These are phyloP conservation scores for Apostichopus californicus DNA, from an alignment of 35 echinoderm and acorn worm genomes.

Conservation along the genomic window DNA sequence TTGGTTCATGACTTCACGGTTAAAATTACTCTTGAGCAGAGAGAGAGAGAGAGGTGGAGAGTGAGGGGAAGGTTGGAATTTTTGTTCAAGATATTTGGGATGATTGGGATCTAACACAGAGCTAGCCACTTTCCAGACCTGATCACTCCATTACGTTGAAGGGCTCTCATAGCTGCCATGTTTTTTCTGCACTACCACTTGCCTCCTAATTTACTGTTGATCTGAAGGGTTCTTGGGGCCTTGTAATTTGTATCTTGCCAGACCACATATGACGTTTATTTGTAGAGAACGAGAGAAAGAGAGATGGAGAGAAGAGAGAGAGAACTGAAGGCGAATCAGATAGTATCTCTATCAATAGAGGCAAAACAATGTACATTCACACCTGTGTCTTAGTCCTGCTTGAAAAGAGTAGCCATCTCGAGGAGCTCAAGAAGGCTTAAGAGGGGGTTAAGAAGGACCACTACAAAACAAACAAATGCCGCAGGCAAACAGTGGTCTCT, in stretches of 20 bases:
- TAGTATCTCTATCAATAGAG: constrained; percentile 9
- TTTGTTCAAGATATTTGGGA: not conserved
- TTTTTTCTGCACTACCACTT: constrained; percentile 33
- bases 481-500: not conserved
- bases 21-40: not conserved
- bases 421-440: constrained; percentile 47
- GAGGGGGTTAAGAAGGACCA: constrained; percentile 20
- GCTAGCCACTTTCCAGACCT: not conserved
- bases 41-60: too few species aligned
- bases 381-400: constrained; percentile 19
- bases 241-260: constrained; percentile 4
- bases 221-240: constrained; percentile 37
- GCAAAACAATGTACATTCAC: constrained; percentile 44
- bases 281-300: constrained; percentile 1
- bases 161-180: constrained; percentile 16
- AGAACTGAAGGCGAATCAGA: not conserved
- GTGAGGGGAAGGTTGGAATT: too few species aligned
- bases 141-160: constrained; percentile 23
- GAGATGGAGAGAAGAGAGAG: too few species aligned
- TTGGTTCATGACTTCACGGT: not conserved
- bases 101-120: not conserved
- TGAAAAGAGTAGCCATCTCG: constrained; percentile 13
- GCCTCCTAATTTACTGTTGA: constrained; percentile 12
- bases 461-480: constrained; percentile 55
- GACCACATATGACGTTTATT: constrained; percentile 48